Evolutionary conservation across 2,888 invertebrate species (phyloP).

Genomic region (Hecatera dysodea): DNA sequence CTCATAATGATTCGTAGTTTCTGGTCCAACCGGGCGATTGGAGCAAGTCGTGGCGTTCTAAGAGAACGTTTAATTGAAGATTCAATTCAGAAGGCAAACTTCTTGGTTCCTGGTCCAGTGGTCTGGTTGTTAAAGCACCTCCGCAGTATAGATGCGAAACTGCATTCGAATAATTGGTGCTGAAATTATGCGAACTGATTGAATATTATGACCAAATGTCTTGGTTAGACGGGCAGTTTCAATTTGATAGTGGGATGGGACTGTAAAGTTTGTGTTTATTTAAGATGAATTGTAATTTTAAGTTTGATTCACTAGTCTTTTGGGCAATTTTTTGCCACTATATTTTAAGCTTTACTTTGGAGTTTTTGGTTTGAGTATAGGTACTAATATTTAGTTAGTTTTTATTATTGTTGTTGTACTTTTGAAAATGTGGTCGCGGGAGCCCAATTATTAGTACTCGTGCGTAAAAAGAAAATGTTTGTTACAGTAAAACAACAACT

Average conservation of each 20-base stretch:
- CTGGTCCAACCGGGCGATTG: slow-evolving; percentile 30
- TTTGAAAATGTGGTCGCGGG: no score
- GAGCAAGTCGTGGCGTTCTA: slow-evolving; percentile 46
- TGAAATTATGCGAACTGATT: slow-evolving; percentile 58
- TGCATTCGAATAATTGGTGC: slow-evolving; percentile 58
- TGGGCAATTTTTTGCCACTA: no score
- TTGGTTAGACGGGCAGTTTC: slow-evolving; percentile 16
- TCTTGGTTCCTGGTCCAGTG: slow-evolving; percentile 56
- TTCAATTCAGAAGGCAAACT: slow-evolving; percentile 76
- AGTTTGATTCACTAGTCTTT: no score
- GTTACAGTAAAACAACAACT: no score
- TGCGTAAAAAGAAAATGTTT: no score
- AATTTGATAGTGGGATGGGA: neutral
- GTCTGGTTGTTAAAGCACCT: slow-evolving; percentile 47
- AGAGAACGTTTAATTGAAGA: slow-evolving; percentile 76
- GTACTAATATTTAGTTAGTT: no score
- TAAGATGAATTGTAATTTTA: no score
- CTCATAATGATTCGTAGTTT: slow-evolving; percentile 61
- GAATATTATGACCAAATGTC: slow-evolving; percentile 47
- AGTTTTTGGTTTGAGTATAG: no score
- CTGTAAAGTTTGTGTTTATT: neutral
- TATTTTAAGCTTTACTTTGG: no score
- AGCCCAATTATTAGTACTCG: neutral
- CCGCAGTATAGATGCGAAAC: slow-evolving; percentile 38
- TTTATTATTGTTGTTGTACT: no score